Evolutionary conservation across 2,888 invertebrate species (phyloP).

Genomic region (Osmoderma eremita): DNA sequence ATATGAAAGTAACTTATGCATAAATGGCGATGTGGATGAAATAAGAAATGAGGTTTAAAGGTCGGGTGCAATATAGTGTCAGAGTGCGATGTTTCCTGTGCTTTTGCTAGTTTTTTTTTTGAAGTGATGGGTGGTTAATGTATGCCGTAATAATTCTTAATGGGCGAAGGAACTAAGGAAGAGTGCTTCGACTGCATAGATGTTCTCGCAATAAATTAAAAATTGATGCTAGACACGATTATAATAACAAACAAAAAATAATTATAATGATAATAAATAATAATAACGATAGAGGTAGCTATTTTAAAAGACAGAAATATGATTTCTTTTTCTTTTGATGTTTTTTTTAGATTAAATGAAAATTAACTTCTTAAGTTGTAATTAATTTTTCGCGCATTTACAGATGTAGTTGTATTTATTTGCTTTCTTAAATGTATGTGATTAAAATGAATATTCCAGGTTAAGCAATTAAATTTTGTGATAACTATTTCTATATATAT

Average conservation of each 20-base stretch:
- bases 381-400: slow-evolving; percentile 48
- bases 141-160: neutral
- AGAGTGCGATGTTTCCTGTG: slow-evolving; percentile 1
- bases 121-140: neutral
- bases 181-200: neutral
- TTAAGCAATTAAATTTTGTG: slow-evolving; percentile 63
- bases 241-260: neutral
- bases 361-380: slow-evolving; percentile 31
- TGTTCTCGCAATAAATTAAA: slow-evolving; percentile 8
- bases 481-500: slow-evolving; percentile 55
- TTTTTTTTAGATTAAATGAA: slow-evolving; percentile 26
- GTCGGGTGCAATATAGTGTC: slow-evolving; percentile 10
- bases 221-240: neutral
- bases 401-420: slow-evolving; percentile 54
- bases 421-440: slow-evolving; percentile 62
- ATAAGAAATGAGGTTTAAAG: neutral
- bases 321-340: slow-evolving; percentile 33
- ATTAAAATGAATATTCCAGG: slow-evolving; percentile 61
- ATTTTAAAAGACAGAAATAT: slow-evolving; percentile 39
- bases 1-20: too few relatives aligned
- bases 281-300: slow-evolving; percentile 22
- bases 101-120: neutral
- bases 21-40: too few relatives aligned
- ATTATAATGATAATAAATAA: neutral
- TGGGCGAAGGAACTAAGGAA: neutral